Evolutionary conservation across 2,888 invertebrate genomes (phyloP).

Genomic region (Drosophila phalerata): DNA sequence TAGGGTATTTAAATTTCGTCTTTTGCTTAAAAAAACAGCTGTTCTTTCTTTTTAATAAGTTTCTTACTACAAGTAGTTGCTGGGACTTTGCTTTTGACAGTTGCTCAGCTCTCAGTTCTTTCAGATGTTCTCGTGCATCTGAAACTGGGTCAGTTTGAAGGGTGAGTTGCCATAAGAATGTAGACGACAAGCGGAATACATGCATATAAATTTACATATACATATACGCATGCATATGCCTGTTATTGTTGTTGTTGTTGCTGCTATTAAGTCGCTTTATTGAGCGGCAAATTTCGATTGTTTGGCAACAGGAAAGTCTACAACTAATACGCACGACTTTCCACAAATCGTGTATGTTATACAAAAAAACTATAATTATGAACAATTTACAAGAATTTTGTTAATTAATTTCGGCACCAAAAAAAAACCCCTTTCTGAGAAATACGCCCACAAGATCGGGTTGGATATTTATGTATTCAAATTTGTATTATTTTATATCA

Average conservation of each 20-base stretch:
- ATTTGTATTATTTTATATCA: slow-evolving; percentile 50
- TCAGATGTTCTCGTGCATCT: slow-evolving; percentile 37
- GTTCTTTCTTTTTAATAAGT: slow-evolving; percentile 18
- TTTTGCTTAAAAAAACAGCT: background rate
- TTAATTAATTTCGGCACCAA: slow-evolving; percentile 75
- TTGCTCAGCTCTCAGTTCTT: slow-evolving; percentile 50
- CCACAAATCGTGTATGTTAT: slow-evolving; percentile 50
- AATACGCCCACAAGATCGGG: slow-evolving; percentile 37
- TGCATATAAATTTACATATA: slow-evolving; percentile 20
- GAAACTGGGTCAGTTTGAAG: slow-evolving; percentile 54
- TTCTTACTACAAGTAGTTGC: slow-evolving; percentile 14
- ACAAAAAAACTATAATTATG: slow-evolving; percentile 66
- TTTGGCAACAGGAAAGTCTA: slow-evolving; percentile 56
- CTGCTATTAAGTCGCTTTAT: slow-evolving; percentile 73
- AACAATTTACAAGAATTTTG: slow-evolving; percentile 70
- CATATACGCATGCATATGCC: slow-evolving; percentile 17
- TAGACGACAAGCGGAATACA: slow-evolving; percentile 56
- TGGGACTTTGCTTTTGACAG: slow-evolving; percentile 40
- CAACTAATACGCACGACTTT: slow-evolving; percentile 57
- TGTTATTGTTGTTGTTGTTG: slow-evolving; percentile 22
- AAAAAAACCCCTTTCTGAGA: slow-evolving; percentile 46
- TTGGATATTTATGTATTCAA: slow-evolving; percentile 36
- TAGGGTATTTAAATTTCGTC: background rate
- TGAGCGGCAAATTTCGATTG: slow-evolving; percentile 73
- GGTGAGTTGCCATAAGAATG: slow-evolving; percentile 37